Base-by-base conservation (phyloP, 2,797 vertebrate species). In the Mormyrus hasselquistii region DNA sequence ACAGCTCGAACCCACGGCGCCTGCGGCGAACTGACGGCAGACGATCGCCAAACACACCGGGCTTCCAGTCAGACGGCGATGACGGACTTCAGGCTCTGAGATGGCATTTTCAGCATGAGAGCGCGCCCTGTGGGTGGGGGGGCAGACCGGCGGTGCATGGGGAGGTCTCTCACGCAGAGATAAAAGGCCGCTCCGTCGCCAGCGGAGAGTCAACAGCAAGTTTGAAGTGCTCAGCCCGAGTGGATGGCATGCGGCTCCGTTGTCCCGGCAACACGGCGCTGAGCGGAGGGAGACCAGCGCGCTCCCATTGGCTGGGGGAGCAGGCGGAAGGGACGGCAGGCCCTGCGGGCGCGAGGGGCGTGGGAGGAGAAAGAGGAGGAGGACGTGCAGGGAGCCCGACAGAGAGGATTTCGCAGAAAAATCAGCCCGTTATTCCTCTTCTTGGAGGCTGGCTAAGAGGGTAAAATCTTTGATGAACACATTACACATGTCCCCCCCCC, bases 211-310 rank as follows among this genome's bases (percentile, higher is more conserved):
- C 94, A 95, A 94, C 94, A 94, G 91, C 94, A 95, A 95, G 93
- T 95, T 95, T 93, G 93, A 95, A 94, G 95, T 92, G 93, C 93
- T 94, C 88, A 93, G 94, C 90, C 93, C 93, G 95, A 96, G 94
- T 94, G 95, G 95, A 94, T 95, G 95, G 96, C 94, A 95, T 95
- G 95, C 94, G 94, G 96, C 93, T 93, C 94, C 93, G 96, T 96
- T 94, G 95, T 95, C 96, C 94, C 95, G 95, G 95, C 94, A 96
- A 96, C 96, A 95, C 95, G 94, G 93, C 93, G 92, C 93, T 95
- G 95, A 96, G 95, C 94, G 94, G 95, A 95, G 95, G 95, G 95
- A 95, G 94, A 96, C 94, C 95, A 93, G 94, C 92, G 92, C 91
- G 92, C 90, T 95, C 93, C 93, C 93, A 96, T 96, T 96, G 96